Base-by-base conservation (phyloP, 2,797 vertebrate species). In the Yasuhikotakia modesta region DNA sequence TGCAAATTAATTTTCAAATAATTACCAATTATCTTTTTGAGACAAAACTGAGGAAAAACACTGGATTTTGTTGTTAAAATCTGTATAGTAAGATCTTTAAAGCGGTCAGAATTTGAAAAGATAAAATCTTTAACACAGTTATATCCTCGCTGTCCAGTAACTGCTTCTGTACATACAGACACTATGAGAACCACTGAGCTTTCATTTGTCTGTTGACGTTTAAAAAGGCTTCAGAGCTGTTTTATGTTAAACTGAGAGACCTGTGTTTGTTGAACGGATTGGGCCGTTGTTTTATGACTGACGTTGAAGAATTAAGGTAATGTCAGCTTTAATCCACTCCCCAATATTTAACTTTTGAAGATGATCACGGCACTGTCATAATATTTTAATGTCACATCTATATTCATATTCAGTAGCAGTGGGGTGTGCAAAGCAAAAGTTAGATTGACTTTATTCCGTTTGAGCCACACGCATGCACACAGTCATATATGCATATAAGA, bases 321-420 rank as follows among this genome's bases (percentile, higher is more conserved):
- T 78, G 76, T 71, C 76, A 78, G 68, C 58, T 71, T 78, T 71
- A 71, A 78, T 71, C 67, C 68, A 14, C 46, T 71, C 68, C 68
- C 71, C 68, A 71, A 53, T 78, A 78, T 78, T 78, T 71, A 55
- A 71, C 76, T 78, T 64, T 78, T 78, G 76, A 78, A 78, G 57
- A 70, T 78, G 48, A 78, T 71, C 71, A 48, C 21, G 0, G 30
- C 19, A 6, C 68, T 71, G 76, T 78, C 60, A 65, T 78, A 65
- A 71, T 78, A 53, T 78, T 78, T 45, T 45, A 71, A 78, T 71
- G 48, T 71, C 58, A 70, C 67, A 78, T 78, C 76, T 70, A 32
- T 78, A 78, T 78, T 78, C 76, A 55, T 12, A 17, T 64, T 70
- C 24, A 32, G 32, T 64, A 53, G 76, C 46, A 30, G 35, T 71